Base-by-base conservation (phyloP, 2,113 vertebrate species). In the Rhombomys opimus region DNA sequence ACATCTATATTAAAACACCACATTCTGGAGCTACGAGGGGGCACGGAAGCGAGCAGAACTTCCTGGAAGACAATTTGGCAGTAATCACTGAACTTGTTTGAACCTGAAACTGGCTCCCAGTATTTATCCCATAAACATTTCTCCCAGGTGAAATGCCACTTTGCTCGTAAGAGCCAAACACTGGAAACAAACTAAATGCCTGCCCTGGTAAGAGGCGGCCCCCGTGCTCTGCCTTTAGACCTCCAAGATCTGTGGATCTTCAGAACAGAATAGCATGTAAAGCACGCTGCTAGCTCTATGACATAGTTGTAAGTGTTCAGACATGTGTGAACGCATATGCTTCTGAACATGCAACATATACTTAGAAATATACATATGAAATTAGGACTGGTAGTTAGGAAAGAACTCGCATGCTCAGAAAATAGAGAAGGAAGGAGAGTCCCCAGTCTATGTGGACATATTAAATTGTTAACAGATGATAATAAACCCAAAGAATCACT, bases 61-160 rank as follows among this genome's bases (percentile, higher is more conserved):
- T 89, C 70, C 95, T 91, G 9, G 72, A 95, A 89, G 54, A 68
- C 46, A 77, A 82, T 82, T 84, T 92, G 46, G 91, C 77, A 89
- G 87, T 54, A 91, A 84, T 80, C 70, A 85, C 75, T 85, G 82
- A 96, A 92, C 30, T 41, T 90, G 4, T 46, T 54, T 14, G 46
- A 95, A 86, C 7, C 22, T 67, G 35, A 30, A 86, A 61, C 30
- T 95, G 89, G 76, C 30, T 92, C 77, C 46, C 65, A 15, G 32
- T 90, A 80, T 84, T 87, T 84, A 87, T 41, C 30, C 20, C 27
- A 91, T 17, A 77, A 93, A 68, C 27, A 65, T 68, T 86, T 88
- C 52, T 81, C 65, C 76, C 10, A 15, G 5, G 32, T 93, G 38
- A 84, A 88, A 77, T 46, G 4, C 1, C 67, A 13, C 73, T 94